Percentiles rank a stretch among this genome's conserved stretches.
Conservation (phyloP, 53 echinoderm and acorn worm genomes). For the Echinarachnius parma region DNA sequence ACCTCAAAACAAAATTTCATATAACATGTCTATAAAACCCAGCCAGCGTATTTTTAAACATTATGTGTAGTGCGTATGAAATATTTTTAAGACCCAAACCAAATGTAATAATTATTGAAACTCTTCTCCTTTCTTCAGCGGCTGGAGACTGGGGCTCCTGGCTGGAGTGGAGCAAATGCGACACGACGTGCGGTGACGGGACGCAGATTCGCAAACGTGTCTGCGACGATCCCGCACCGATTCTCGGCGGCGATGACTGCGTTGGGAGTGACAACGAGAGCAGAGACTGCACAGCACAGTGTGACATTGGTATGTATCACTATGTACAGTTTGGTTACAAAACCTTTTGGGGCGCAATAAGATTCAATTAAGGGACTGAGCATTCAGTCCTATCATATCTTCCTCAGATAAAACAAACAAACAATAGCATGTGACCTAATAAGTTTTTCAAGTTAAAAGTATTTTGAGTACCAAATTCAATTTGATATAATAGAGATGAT, state of each 20-base stretch:
- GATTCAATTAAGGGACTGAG: too few species aligned
- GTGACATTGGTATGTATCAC: constrained; percentile 64
- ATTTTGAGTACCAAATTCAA: too few species aligned
- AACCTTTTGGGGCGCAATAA: too few species aligned
- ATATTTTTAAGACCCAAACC: not conserved
- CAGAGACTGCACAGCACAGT: constrained; percentile 43
- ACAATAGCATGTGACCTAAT: too few species aligned
- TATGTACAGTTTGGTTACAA: too few species aligned
- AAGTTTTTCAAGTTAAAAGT: too few species aligned
- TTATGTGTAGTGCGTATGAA: not conserved
- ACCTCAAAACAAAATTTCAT: too few species aligned
- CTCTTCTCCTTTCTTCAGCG: constrained; percentile 33
- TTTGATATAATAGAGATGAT: too few species aligned
- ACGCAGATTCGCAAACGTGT: constrained; percentile 58
- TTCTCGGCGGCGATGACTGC: constrained; percentile 53
- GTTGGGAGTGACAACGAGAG: constrained; percentile 47
- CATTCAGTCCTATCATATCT: too few species aligned
- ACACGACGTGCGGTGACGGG: constrained; percentile 52
- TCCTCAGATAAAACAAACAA: too few species aligned
- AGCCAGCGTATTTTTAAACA: not conserved
- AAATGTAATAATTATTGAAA: not conserved
- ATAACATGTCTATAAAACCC: too few species aligned
- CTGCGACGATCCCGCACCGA: constrained; percentile 61
- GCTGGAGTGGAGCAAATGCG: constrained; percentile 66
- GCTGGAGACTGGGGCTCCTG: constrained; percentile 68